phyloP scores from a whole-genome alignment of 2,888 invertebrate genomes.

The Kryphioiulus occultus region DNA sequence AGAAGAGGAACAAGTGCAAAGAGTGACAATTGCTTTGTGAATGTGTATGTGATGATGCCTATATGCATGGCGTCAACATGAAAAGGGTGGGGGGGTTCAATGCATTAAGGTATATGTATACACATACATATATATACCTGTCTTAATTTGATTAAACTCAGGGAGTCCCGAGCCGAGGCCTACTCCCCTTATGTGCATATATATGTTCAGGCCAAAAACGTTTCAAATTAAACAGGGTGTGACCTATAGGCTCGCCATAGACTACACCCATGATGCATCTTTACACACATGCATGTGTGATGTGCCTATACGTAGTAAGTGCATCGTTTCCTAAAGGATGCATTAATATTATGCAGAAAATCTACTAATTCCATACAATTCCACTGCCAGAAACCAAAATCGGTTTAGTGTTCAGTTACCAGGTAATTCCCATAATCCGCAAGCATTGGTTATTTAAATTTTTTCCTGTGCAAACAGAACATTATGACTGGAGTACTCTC shows the following conservation, averaged over 20 bases:
- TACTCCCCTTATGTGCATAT: conserved; percentile 45
- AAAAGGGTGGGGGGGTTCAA: conserved; percentile 44
- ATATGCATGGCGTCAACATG: conserved; percentile 46
- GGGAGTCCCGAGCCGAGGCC: conserved; percentile 45
- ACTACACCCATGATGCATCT: conserved; percentile 43
- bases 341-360: neutral
- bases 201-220: conserved; percentile 41
- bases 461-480: too few species aligned
- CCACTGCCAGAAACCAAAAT: neutral
- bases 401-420: neutral
- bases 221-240: conserved; percentile 48
- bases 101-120: conserved; percentile 24
- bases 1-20: conserved; percentile 40
- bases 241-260: conserved; percentile 46
- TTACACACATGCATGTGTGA: conserved; percentile 37
- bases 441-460: neutral
- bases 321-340: conserved; percentile 1
- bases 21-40: conserved; percentile 40
- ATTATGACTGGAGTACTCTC: too few species aligned
- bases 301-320: conserved; percentile 4
- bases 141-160: conserved; percentile 48
- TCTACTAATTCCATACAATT: neutral
- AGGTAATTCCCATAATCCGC: neutral
- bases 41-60: conserved; percentile 44
- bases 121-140: conserved; percentile 39